Base-by-base conservation (phyloP, 1,140 invertebrate species). In the Dendrolimus kikuchii region DNA sequence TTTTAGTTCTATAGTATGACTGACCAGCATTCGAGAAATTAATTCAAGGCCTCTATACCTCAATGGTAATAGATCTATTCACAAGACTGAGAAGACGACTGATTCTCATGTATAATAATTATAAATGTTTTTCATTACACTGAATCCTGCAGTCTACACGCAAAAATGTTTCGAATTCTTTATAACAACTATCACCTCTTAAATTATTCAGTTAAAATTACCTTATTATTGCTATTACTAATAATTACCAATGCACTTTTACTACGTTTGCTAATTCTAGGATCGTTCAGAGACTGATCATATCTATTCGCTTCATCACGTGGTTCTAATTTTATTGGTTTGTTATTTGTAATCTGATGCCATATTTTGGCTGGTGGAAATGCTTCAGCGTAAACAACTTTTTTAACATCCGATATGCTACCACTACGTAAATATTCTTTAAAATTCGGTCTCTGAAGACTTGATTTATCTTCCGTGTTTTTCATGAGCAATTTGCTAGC, bases 321-420 rank as follows among this genome's bases (percentile, higher is more conserved):
- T 6, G 56, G 23, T 40, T 54, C 58, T 41, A 66, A 38, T 7
- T 64, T 41, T 46, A 69, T 61, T 4, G 69, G 69, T 51, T 62
- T 66, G 23, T 64, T 59, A 2, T 59, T 54, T 36, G 56, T 57
- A 10, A 72, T 55, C 45, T 69, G 62, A 23, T 64, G 40, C 68
- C 68, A 71, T 37, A 71, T 60, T 36, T 59, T 62, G 6, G 59
- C 39, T 0, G 60, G 57, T 7, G 64, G 55, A 53, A 72, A 72
- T 8, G 10, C 51, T 63, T 72, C 66, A 0, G 62, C 42, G 47
- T 64, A 59, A 7, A 72, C 38, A 6, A 69, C 40, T 42, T 51
- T 59, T 51, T 66, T 55, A 23, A 68, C 48, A 2, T 47, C 60
- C 51, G 48, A 59, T 45, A 53, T 56, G 36, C 38, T 9, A 36